Evolutionary conservation across 2,888 invertebrate species (phyloP).

Genomic region (Villa cingulata): DNA sequence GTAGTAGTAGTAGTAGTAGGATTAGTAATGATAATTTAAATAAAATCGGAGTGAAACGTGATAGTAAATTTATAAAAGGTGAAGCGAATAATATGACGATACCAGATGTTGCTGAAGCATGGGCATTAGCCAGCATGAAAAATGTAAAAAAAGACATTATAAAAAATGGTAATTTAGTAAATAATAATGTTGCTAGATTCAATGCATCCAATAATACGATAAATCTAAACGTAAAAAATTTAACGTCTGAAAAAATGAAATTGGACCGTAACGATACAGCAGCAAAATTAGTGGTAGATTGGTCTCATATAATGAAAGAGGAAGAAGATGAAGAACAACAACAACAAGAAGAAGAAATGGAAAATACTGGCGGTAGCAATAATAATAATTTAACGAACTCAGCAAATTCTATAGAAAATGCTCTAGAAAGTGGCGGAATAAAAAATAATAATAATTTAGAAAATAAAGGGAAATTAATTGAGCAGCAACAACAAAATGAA

Average conservation of each 20-base stretch:
- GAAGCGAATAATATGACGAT: constrained; percentile 20
- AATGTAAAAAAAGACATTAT: constrained; percentile 15
- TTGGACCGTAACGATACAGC: constrained; percentile 4
- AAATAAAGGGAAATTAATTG: not conserved
- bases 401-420: constrained; percentile 13
- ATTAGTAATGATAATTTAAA: not conserved
- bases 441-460: not conserved
- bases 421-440: constrained; percentile 10
- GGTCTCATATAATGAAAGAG: constrained; percentile 12
- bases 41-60: not conserved
- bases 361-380: not conserved
- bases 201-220: constrained; percentile 13
- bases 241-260: not conserved
- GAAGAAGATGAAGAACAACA: constrained; percentile 9
- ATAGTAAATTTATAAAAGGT: constrained; percentile 1
- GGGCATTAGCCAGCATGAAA: constrained; percentile 30
- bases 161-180: constrained; percentile 11
- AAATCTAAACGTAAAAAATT: too few relatives aligned
- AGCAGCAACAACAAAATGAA: constrained; percentile 1
- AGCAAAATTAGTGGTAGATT: constrained; percentile 11
- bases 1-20: too few relatives aligned
- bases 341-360: too few relatives aligned
- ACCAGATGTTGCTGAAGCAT: constrained; percentile 28
- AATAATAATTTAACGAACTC: constrained; percentile 7
- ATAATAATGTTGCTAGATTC: constrained; percentile 2